Percentiles rank a stretch among this genome's conserved stretches.
Conservation (phyloP, 1,140 invertebrate genomes). For the Trichonephila inaurata region DNA sequence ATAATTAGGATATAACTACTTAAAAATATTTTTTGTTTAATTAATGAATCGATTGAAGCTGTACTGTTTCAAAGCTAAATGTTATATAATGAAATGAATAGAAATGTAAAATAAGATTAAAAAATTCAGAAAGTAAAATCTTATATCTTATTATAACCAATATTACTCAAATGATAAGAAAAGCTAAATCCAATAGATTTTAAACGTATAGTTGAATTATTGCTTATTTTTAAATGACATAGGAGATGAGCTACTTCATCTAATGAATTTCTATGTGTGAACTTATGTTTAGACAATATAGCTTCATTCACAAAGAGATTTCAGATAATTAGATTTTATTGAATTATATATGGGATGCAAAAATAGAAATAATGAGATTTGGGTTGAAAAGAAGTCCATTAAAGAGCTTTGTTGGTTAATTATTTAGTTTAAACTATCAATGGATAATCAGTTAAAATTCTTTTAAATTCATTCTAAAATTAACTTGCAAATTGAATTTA, state of each 20-base stretch:
- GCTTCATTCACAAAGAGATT: neutral
- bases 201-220: neutral
- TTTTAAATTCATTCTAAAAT: constrained; percentile 21
- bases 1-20: too few species aligned
- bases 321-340: neutral
- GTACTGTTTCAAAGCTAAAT: neutral
- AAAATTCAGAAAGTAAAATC: neutral
- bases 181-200: neutral
- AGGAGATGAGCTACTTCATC: neutral
- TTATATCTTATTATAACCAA: neutral
- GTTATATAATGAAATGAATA: neutral
- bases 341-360: neutral
- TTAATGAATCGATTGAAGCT: neutral
- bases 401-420: neutral
- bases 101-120: neutral
- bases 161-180: neutral
- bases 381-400: neutral
- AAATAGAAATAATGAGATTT: neutral
- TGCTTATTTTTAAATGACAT: neutral
- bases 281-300: neutral
- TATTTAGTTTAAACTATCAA: constrained; percentile 4
- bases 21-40: neutral
- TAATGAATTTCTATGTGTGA: neutral
- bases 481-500: neutral
- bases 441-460: neutral